A percentile compares a stretch with the other conserved stretches of the same genome.
Conservation (phyloP, 2,888 invertebrate genomes). For the Autographa pulchrina region DNA sequence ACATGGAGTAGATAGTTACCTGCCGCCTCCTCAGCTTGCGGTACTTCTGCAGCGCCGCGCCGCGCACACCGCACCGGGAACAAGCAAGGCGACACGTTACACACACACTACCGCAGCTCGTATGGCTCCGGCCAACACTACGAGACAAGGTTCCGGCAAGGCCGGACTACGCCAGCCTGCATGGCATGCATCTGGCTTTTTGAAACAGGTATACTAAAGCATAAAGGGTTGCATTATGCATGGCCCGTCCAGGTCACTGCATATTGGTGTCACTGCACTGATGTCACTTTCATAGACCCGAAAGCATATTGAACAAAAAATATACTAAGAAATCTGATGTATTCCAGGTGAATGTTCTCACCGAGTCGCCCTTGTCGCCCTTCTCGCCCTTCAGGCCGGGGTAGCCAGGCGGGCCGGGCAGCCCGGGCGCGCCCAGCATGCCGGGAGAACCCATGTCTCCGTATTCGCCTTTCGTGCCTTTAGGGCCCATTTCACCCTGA, state of each 20-base stretch:
- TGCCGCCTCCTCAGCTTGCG: constrained; percentile 95
- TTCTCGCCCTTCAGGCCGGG: constrained; percentile 97
- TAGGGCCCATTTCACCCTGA: constrained; percentile 94
- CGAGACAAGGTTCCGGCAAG: too few relatives aligned
- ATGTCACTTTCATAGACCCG: too few relatives aligned
- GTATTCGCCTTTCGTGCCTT: constrained; percentile 96
- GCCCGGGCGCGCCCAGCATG: constrained; percentile 97
- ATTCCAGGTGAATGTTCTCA: constrained; percentile 84
- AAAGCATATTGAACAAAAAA: too few relatives aligned
- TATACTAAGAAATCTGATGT: neutral
- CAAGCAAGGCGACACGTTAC: constrained; percentile 65
- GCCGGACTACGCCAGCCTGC: neutral
- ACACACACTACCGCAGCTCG: neutral
- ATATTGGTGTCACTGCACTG: too few relatives aligned
- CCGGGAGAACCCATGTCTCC: constrained; percentile 98
- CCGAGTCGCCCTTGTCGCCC: constrained; percentile 98
- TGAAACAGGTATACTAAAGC: too few relatives aligned
- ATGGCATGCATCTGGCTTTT: too few relatives aligned
- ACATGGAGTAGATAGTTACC: constrained; percentile 89
- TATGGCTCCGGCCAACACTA: neutral
- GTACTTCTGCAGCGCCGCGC: constrained; percentile 91
- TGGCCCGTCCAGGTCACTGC: too few relatives aligned
- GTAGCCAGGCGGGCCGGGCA: constrained; percentile 95
- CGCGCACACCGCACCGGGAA: constrained; percentile 60
- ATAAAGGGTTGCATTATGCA: too few relatives aligned